Evolutionary conservation across 2,888 invertebrate genomes (phyloP), one percentile per base, ranked within the genome.

Genomic region (Acanthosepion pharaonis): DNA sequence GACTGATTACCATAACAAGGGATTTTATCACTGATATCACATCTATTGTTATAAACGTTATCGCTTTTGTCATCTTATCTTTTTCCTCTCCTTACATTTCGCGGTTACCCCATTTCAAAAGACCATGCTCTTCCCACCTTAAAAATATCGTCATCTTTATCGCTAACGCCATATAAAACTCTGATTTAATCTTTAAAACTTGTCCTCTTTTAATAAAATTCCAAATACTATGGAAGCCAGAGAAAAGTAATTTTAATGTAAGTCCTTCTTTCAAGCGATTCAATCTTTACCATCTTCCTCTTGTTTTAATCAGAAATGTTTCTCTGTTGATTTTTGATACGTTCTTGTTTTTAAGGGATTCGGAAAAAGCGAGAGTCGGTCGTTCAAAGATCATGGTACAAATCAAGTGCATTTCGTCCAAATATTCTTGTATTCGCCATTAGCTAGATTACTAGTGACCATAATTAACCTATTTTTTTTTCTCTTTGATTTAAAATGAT

Each of bases 171-270:
- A 15, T 78, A 78, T 9, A 78, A 78, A n/a, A n/a, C 2, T 15
- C n/a, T 78, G 78, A 78, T 78, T n/a, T n/a, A 78, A 78, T 78
- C 78, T 78, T 78, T 33, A n/a, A 78, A 78, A 78, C 78, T 78
- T n/a, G 78, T 78, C 78, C 78, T n/a, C 78, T 78, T 78, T 78
- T n/a, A 11, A 78, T 33, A 78, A 78, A 9, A 78, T 23, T n/a
- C 78, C 78, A 78, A 78, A 78, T 18, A 15, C 78, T n/a, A 78
- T 5, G 78, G 78, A 78, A 78, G 78, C 78, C 78, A 23, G 78
- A 78, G n/a, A n/a, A 33, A 78, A 78, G 78, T 20, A 78, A 78
- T 78, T 78, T 78, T 78, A 78, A 78, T 15, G 78, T 78, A 78
- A 78, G 78, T 78, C 78, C 33, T 33, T 78, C 78, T 11, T 78